Evolutionary conservation across 2,113 vertebrate genomes (phyloP).

Genomic region (Acanthisitta chloris): DNA sequence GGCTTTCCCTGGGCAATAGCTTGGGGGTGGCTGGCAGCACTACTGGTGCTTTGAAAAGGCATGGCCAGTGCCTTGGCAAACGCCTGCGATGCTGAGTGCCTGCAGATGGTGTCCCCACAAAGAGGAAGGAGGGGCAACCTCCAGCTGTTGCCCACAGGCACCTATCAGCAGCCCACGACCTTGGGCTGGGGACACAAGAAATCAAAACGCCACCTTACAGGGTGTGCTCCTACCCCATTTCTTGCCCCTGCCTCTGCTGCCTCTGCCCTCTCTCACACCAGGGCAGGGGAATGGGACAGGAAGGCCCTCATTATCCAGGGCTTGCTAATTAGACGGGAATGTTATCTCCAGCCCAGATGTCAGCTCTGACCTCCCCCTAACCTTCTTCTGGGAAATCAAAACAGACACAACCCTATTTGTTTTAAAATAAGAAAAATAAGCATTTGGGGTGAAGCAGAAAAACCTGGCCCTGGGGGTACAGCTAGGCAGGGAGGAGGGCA

Average conservation of each 20-base stretch:
- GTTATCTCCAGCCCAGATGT: conserved; percentile 71
- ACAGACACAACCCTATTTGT: conserved; percentile 13
- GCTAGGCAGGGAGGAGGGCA: neutral
- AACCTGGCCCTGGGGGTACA: neutral
- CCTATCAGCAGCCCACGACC: neutral
- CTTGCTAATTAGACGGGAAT: conserved; percentile 64
- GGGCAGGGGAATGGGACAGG: conserved; percentile 38
- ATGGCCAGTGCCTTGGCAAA: neutral
- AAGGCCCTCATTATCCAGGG: conserved; percentile 51
- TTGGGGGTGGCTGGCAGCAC: neutral
- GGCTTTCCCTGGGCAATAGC: neutral
- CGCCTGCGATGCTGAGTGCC: neutral
- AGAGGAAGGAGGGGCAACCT: neutral
- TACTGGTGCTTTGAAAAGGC: rapidly evolving
- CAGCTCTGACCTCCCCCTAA: conserved; percentile 58
- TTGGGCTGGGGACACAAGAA: neutral
- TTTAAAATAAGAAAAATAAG: conserved; percentile 43
- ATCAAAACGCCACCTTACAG: neutral
- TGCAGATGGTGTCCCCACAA: neutral
- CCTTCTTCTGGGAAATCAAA: conserved; percentile 51
- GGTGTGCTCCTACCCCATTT: neutral
- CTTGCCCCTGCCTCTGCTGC: neutral
- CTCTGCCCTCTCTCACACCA: neutral
- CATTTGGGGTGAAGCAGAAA: conserved; percentile 4
- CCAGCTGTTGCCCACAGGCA: rapidly evolving